Conservation (phyloP, 1,140 invertebrate species). For the Xylocopa sonorina region DNA sequence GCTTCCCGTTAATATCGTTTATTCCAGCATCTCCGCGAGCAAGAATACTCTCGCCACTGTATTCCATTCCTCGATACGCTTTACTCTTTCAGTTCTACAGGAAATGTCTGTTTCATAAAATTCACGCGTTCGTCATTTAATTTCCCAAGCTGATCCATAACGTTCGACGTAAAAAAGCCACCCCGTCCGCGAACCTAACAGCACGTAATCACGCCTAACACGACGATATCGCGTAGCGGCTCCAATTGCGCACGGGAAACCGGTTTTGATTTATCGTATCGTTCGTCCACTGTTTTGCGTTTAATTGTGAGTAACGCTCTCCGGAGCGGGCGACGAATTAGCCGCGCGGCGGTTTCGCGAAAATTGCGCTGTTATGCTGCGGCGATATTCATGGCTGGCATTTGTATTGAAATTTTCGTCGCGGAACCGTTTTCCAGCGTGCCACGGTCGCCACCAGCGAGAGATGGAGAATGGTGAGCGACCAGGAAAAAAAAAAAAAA, state of each 20-base stretch:
- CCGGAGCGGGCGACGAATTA: conserved; percentile 33
- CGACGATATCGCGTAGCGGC: not conserved
- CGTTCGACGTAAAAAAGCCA: too few species aligned
- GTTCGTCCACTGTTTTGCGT: conserved; percentile 30
- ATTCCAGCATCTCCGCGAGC: too few species aligned
- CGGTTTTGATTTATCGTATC: conserved; percentile 44
- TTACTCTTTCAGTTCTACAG: too few species aligned
- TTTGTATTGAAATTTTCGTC: conserved; percentile 48
- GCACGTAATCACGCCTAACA: too few species aligned
- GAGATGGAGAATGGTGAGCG: too few species aligned
- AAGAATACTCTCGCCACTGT: too few species aligned
- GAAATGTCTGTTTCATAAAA: too few species aligned
- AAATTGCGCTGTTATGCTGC: not conserved
- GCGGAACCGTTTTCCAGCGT: not conserved
- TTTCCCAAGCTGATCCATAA: too few species aligned
- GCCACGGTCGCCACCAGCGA: not conserved
- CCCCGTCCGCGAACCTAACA: too few species aligned
- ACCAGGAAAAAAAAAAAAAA: not conserved
- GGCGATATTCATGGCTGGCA: not conserved
- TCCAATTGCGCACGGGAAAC: not conserved
- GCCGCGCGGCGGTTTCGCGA: conserved; percentile 17
- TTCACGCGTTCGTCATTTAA: too few species aligned
- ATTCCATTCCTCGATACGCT: too few species aligned
- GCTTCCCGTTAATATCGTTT: too few species aligned
- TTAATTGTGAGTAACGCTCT: conserved; percentile 41